Base-by-base conservation (phyloP, 1,140 invertebrate species). In the Chironomus tepperi region DNA sequence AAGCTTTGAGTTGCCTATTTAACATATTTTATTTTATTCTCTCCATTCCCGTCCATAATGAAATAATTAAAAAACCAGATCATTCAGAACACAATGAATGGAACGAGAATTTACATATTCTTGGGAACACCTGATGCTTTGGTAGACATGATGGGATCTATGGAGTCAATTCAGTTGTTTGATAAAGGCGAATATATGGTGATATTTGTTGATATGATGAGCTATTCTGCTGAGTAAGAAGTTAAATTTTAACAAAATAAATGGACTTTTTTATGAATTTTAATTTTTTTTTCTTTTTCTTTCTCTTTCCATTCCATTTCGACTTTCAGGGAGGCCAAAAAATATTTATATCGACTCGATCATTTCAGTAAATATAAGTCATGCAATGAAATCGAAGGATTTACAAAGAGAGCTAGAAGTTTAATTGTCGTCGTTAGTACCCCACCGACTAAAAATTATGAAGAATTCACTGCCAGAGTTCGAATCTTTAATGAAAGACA, bases 121-220 rank as follows among this genome's bases (percentile, higher is more conserved):
- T 84, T 98, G 76, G 96, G 96, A 0, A 88, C 89, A 10, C 83
- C 89, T 0, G 88, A 88, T 43, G 89, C 91, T 15, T 85, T 98
- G 19, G 90, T 95, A 72, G 93, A 96, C 76, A 90, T 98, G 84
- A 95, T 98, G 92, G 88, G 87, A 57, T 90, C 91, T 8, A 94
- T 98, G 91, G 91, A 97, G 80, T 90, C 90, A 74, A 86, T 91
- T 73, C 89, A 94, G 74, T 79, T 98, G 73, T 91, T 98, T 79
- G 90, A 91, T 18, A 90, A 94, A 75, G 95, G 96, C 10, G 93
- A 98, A 80, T 98, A 98, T 81, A 93, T 97, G 85, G 93, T 98
- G 65, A 96, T 98, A 79, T 94, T 93, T 81, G 91, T 97, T 7
- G 95, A 98, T 80, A 93, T 93, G 87, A 90, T 93, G 85, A 91